Evolutionary conservation across 2,113 vertebrate species (phyloP), one percentile per base, ranked within the genome.

Genomic region (Pomatorhinus ruficollis): DNA sequence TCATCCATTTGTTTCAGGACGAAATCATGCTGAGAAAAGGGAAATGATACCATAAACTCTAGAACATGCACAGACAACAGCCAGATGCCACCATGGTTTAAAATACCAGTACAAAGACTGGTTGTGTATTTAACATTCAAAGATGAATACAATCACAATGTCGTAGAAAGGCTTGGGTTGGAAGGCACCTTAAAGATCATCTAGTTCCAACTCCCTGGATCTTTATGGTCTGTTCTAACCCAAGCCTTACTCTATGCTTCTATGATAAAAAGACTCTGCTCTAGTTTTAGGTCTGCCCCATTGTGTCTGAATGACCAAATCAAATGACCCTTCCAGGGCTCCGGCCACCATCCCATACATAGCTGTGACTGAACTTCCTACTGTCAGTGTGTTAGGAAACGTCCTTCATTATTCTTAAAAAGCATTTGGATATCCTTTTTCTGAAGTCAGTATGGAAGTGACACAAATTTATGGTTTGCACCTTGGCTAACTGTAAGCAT

Each of bases 11-110:
- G 2, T 89, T 95, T 87, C 60, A 83, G 72, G 72, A 53, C 60
- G 94, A 83, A 92, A 83, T 56, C 68, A 87, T 49, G 69, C 53
- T 87, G 64, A 81, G 53, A 71, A 94, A 88, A 87, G 33, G 64
- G 87, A 89, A 83, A 45, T 84, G 27, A 89, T 52, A 68, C 35
- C 31, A 75, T 65, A 60, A 80, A 78, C 39, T 76, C 54, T 49
- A 78, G 35, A 89, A 78, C 40, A 71, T 13, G 13, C 60, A 83
- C 22, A 52, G 70, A 84, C 39, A 63, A 77, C 71, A 74, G 64
- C 5, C 72, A 75, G 20, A 45, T 68, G 70, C 8, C 33, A 75
- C 24, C 31, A 44, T 9, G 12, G 33, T 72, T 94, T 89, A 85
- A 85, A 79, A 91, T 40, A 66, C 25, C 49, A 56, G 27, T 56